Evolutionary conservation across 2,113 vertebrate genomes (phyloP).

Genomic region (Pteronura brasiliensis): DNA sequence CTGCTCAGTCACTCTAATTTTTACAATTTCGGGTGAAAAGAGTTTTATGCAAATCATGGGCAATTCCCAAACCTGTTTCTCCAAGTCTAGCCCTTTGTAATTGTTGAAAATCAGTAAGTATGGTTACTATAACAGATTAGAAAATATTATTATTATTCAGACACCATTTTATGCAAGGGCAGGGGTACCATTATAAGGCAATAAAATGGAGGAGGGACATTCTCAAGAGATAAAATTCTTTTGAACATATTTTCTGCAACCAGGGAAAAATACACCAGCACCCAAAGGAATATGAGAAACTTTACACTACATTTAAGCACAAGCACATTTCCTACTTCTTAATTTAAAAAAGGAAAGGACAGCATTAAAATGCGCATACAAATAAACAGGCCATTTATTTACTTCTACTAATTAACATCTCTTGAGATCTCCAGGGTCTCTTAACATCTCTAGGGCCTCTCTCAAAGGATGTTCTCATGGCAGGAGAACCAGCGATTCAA

Average conservation of each 20-base stretch:
- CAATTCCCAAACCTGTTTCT: background rate
- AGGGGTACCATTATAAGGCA: background rate
- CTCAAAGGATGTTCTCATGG: slow-evolving; percentile 14
- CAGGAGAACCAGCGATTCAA: slow-evolving; percentile 4
- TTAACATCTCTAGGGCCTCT: slow-evolving; percentile 50
- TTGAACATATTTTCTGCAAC: slow-evolving; percentile 43
- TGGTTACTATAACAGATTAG: background rate
- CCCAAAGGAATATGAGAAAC: slow-evolving; percentile 55
- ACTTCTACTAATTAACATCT: slow-evolving; percentile 74
- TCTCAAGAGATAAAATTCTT: slow-evolving; percentile 42
- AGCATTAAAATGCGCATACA: slow-evolving; percentile 63
- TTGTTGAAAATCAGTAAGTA: slow-evolving; percentile 26
- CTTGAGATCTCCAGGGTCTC: slow-evolving; percentile 58
- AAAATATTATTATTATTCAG: slow-evolving; percentile 22
- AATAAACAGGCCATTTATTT: slow-evolving; percentile 73
- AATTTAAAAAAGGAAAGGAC: slow-evolving; percentile 61
- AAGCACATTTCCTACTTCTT: slow-evolving; percentile 67
- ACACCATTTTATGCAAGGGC: background rate
- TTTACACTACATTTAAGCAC: slow-evolving; percentile 61
- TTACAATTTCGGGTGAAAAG: background rate
- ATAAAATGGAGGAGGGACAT: background rate
- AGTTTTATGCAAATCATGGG: slow-evolving; percentile 39
- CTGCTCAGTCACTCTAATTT: slow-evolving; percentile 24
- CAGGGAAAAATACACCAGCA: slow-evolving; percentile 50
- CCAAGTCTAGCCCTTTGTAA: background rate